Evolutionary conservation across 2,888 invertebrate genomes (phyloP).

Genomic region (Amblyteles armatorius): DNA sequence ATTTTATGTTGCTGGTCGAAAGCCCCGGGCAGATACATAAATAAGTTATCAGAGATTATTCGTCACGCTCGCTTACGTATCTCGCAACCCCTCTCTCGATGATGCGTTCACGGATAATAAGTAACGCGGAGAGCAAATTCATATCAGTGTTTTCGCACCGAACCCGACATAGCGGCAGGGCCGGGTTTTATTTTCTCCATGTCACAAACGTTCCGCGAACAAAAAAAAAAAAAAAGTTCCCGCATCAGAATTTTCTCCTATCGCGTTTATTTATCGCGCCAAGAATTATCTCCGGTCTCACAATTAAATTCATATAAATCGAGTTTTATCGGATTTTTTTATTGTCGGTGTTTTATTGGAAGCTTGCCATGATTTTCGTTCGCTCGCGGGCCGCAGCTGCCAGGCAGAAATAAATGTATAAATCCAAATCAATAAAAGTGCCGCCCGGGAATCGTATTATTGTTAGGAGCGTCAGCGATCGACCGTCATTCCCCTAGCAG

Average conservation of each 20-base stretch:
- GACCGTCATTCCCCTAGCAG: constrained; percentile 20
- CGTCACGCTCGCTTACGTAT: background rate
- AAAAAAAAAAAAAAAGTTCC: background rate
- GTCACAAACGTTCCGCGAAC: background rate
- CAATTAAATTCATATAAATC: background rate
- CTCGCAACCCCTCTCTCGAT: background rate
- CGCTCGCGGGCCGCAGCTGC: constrained; percentile 21
- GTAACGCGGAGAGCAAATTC: background rate
- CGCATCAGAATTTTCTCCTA: background rate
- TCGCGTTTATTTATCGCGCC: background rate
- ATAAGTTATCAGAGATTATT: constrained; percentile 56
- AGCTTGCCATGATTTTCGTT: constrained; percentile 10
- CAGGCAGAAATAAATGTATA: constrained; percentile 26
- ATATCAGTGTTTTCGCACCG: constrained; percentile 1
- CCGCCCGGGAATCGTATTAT: constrained; percentile 13
- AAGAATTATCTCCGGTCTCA: background rate
- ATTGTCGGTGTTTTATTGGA: background rate
- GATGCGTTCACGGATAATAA: background rate
- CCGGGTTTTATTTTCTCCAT: background rate
- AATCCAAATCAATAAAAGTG: constrained; percentile 46
- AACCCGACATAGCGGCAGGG: background rate
- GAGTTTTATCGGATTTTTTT: constrained; percentile 9
- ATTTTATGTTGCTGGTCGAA: constrained; percentile 46
- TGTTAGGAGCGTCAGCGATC: constrained; percentile 46
- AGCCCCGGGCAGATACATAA: constrained; percentile 22